Evolutionary conservation across 1,140 invertebrate genomes (phyloP).

Genomic region (Zaprionus capensis): DNA sequence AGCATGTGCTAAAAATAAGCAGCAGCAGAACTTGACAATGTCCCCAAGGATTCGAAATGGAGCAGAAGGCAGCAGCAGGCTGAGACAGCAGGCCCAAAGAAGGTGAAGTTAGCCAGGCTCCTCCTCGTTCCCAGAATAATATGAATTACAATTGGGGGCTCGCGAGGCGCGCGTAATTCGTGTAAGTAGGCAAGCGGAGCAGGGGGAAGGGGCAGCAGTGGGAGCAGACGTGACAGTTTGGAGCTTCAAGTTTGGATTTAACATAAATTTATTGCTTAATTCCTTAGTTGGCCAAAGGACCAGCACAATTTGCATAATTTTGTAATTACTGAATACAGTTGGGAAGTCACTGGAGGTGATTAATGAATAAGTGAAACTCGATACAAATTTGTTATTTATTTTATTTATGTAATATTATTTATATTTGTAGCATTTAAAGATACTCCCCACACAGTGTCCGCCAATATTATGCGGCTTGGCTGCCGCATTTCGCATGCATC

Average conservation of each 20-base stretch:
- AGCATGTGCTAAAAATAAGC: constrained; percentile 50
- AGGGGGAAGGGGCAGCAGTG: neutral
- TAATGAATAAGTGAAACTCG: no score
- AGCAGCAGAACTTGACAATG: constrained; percentile 19
- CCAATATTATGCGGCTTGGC: neutral
- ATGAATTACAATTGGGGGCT: constrained; percentile 74
- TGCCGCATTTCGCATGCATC: constrained; percentile 37
- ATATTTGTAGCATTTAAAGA: no score
- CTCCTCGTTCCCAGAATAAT: constrained; percentile 52
- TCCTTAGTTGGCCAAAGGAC: constrained; percentile 27
- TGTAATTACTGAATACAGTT: constrained; percentile 50
- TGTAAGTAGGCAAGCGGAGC: constrained; percentile 43
- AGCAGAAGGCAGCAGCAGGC: constrained; percentile 24
- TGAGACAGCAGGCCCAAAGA: constrained; percentile 22
- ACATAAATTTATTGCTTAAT: constrained; percentile 77
- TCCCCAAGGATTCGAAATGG: constrained; percentile 54
- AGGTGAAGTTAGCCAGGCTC: constrained; percentile 30
- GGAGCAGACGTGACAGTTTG: constrained; percentile 50
- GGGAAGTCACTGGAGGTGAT: neutral
- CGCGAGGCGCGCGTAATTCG: constrained; percentile 62
- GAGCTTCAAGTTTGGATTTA: constrained; percentile 55
- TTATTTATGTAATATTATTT: no score
- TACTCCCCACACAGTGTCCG: neutral
- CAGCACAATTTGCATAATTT: constrained; percentile 43
- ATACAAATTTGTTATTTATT: no score